Percentiles rank a stretch among this genome's conserved stretches.
Conservation (phyloP, 53 echinoderm and acorn worm species). For the Apostichopus leukothele region DNA sequence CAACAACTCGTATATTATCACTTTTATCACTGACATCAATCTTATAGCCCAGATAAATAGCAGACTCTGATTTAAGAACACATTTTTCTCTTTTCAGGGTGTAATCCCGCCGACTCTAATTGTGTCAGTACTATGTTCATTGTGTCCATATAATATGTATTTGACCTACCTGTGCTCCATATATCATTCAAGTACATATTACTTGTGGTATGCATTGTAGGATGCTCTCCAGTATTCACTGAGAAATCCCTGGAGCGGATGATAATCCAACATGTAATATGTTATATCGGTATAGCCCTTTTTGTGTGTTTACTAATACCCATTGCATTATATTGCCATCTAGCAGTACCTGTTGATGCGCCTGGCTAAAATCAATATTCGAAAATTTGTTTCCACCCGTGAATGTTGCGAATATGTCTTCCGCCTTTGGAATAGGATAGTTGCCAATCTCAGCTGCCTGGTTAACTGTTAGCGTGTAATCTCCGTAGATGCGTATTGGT, state of each 20-base stretch:
- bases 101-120: conserved; percentile 43
- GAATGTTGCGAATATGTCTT: conserved; percentile 57
- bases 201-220: conserved; percentile 60
- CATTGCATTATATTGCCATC: background rate
- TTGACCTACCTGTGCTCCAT: conserved; percentile 47
- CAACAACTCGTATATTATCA: conserved; percentile 39
- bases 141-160: conserved; percentile 47
- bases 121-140: conserved; percentile 34
- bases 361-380: conserved; percentile 58
- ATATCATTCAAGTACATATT: conserved; percentile 53
- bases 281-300: too few relatives aligned
- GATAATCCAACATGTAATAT: too few relatives aligned
- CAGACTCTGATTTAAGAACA: conserved; percentile 16
- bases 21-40: conserved; percentile 39
- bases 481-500: conserved; percentile 47
- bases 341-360: conserved; percentile 23
- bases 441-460: conserved; percentile 39
- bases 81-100: conserved; percentile 41
- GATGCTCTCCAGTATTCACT: conserved; percentile 1
- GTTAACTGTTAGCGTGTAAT: conserved; percentile 59
- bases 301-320: background rate
- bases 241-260: too few relatives aligned
- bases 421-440: conserved; percentile 52
- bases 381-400: conserved; percentile 54
- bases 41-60: conserved; percentile 42